These are phyloP conservation scores for Sphenodon punctatus DNA, from an alignment of 2,797 vertebrate genomes.

Conservation along the genomic window DNA sequence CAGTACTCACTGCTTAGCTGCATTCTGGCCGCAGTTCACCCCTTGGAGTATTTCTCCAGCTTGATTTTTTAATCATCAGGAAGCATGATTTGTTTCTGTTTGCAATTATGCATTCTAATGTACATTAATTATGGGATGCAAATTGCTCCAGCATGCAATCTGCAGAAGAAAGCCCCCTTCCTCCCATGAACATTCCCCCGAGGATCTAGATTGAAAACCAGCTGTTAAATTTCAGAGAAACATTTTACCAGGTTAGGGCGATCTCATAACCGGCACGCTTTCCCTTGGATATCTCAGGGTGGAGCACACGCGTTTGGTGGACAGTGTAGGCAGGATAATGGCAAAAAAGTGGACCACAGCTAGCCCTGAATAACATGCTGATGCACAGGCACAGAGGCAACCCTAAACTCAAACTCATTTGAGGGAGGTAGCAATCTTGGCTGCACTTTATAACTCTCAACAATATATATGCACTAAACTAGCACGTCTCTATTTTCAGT, in stretches of 20 bases:
- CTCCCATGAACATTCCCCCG: neutral
- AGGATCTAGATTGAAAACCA: constrained; percentile 8
- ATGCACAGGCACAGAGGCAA: neutral
- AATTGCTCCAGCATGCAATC: constrained; percentile 47
- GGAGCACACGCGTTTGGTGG: rapidly evolving
- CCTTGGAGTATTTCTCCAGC: constrained; percentile 1
- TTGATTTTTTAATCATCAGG: constrained; percentile 22
- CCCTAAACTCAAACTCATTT: neutral
- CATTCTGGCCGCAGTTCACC: neutral
- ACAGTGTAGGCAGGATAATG: neutral
- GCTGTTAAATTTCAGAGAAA: constrained; percentile 5
- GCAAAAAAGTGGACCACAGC: neutral
- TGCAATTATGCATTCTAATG: constrained; percentile 63
- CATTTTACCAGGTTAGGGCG: neutral
- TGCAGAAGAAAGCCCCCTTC: constrained; percentile 9
- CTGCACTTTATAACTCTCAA: rapidly evolving
- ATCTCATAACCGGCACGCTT: rapidly evolving
- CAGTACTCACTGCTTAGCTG: neutral
- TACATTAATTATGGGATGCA: constrained; percentile 64
- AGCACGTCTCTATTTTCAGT: neutral
- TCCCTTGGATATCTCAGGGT: neutral
- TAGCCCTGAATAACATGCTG: neutral
- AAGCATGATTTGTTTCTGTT: constrained; percentile 51
- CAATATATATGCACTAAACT: neutral
- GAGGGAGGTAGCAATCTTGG: neutral